phyloP scores from a whole-genome alignment of 2,113 vertebrate genomes.

The Silurus meridionalis region DNA sequence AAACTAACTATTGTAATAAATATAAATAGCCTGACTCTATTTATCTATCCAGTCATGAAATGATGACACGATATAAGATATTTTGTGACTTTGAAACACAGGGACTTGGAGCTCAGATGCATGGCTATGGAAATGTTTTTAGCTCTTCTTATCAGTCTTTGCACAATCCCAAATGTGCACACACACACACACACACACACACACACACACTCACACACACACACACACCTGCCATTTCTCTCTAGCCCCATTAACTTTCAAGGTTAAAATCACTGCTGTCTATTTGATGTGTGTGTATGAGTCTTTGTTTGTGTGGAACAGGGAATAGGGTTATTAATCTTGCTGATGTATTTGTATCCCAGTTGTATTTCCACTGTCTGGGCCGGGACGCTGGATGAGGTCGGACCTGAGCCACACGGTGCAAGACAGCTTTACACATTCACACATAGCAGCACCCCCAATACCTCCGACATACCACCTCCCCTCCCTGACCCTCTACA shows the following conservation, averaged over 20 bases:
- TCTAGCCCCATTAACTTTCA: slow-evolving; percentile 57
- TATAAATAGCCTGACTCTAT: neutral
- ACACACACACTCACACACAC: neutral
- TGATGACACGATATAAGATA: neutral
- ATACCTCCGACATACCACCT: neutral
- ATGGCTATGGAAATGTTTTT: slow-evolving; percentile 17
- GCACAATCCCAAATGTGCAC: neutral
- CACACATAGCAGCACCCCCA: neutral
- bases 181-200: slow-evolving; percentile 29
- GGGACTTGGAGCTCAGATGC: neutral
- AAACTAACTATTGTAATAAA: neutral
- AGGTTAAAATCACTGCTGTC: slow-evolving; percentile 46
- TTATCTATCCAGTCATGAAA: neutral
- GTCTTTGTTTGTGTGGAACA: neutral
- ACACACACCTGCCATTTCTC: slow-evolving; percentile 18
- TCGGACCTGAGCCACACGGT: neutral
- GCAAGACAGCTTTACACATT: neutral
- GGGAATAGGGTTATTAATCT: slow-evolving; percentile 25
- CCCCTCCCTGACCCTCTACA: neutral
- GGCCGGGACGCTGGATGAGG: neutral
- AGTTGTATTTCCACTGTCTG: slow-evolving; percentile 18
- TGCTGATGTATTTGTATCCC: slow-evolving; percentile 20
- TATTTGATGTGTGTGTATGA: neutral
- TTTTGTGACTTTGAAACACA: neutral
- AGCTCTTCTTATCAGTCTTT: slow-evolving; percentile 3